Conservation (phyloP, 2,797 vertebrate genomes). For the Moxostoma hubbsi region DNA sequence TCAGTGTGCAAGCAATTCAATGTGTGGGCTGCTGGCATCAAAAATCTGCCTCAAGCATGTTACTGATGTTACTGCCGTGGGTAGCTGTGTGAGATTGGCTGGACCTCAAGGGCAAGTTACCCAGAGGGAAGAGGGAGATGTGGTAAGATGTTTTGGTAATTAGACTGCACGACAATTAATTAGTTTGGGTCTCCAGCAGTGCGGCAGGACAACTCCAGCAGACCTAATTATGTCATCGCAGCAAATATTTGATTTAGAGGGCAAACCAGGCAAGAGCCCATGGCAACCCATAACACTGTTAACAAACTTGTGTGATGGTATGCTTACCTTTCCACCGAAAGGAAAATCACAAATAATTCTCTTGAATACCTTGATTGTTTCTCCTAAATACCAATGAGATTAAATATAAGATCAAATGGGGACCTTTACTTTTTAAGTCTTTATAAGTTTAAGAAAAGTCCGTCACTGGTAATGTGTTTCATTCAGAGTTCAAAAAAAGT, state of each 20-base stretch:
- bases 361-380: no score
- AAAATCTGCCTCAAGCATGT: neutral
- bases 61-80: constrained; percentile 19
- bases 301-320: constrained; percentile 12
- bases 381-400: no score
- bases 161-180: constrained; percentile 41
- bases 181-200: constrained; percentile 35
- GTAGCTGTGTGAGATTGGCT: constrained; percentile 21
- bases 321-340: neutral
- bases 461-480: no score
- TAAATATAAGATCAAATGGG: no score
- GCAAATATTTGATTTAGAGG: constrained; percentile 41
- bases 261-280: constrained; percentile 23
- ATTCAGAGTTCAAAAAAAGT: no score
- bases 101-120: constrained; percentile 13
- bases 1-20: constrained; percentile 1
- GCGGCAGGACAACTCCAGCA: constrained; percentile 32
- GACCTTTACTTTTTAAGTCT: no score
- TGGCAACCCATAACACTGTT: constrained; percentile 32
- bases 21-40: constrained; percentile 31
- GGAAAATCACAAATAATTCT: no score
- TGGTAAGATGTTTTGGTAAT: constrained; percentile 32
- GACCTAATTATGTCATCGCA: constrained; percentile 27
- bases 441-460: no score
- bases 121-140: constrained; percentile 32